Conservation (phyloP, 2,888 invertebrate genomes). For the Galeopsomyia nigrocyanea region DNA sequence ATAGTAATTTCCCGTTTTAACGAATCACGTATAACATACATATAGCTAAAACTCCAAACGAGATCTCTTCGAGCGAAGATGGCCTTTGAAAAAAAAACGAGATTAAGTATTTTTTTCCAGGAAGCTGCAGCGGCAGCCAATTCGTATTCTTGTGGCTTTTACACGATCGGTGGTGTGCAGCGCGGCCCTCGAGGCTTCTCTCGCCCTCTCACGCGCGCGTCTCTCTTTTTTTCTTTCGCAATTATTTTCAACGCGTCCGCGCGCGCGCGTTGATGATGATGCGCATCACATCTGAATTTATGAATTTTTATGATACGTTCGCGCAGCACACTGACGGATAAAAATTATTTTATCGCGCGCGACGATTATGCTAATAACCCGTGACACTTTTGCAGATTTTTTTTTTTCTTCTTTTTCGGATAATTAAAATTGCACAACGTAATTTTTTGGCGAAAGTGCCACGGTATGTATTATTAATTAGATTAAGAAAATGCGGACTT, state of each 20-base stretch:
- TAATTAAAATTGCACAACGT: slow-evolving; percentile 36
- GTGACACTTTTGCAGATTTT: slow-evolving; percentile 25
- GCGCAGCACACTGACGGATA: slow-evolving; percentile 5
- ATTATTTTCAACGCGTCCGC: slow-evolving; percentile 23
- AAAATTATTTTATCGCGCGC: slow-evolving; percentile 30
- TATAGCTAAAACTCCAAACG: not conserved
- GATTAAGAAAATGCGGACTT: slow-evolving; percentile 12
- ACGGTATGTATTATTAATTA: slow-evolving; percentile 41
- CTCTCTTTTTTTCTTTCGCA: slow-evolving; percentile 13
- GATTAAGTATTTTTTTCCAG: slow-evolving; percentile 41
- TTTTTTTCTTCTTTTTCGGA: slow-evolving; percentile 1
- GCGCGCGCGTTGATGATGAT: slow-evolving; percentile 19
- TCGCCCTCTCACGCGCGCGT: not conserved
- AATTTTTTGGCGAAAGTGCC: slow-evolving; percentile 13
- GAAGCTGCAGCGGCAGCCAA: slow-evolving; percentile 21
- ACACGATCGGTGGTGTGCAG: no score
- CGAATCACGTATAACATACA: slow-evolving; percentile 13
- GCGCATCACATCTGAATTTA: slow-evolving; percentile 37
- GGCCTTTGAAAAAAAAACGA: slow-evolving; percentile 3
- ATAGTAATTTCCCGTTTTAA: slow-evolving; percentile 6
- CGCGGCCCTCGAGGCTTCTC: not conserved
- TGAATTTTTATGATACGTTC: slow-evolving; percentile 38
- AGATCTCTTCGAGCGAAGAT: slow-evolving; percentile 30
- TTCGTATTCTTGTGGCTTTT: slow-evolving; percentile 38
- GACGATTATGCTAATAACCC: slow-evolving; percentile 40